phyloP scores from a whole-genome alignment of 1,140 invertebrate genomes.

The Pachyrhynchus sulphureomaculatus region DNA sequence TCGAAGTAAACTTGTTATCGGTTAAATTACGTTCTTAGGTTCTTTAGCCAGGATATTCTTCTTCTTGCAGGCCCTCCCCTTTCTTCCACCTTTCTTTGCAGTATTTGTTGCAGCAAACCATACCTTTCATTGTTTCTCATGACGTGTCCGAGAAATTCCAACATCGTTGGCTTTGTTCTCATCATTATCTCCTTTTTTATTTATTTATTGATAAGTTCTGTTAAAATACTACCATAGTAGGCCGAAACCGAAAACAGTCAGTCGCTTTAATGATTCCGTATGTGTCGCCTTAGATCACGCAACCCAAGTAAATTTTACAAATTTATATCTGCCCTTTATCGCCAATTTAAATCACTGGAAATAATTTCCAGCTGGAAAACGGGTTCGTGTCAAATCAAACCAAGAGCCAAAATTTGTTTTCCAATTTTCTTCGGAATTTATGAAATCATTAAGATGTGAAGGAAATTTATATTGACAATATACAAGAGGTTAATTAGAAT shows the following conservation, averaged over 20 bases:
- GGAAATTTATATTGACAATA: slow-evolving; percentile 2
- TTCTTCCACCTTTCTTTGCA: too few species aligned
- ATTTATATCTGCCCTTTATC: slow-evolving; percentile 23
- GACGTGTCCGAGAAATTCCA: too few species aligned
- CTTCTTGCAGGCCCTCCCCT: too few species aligned
- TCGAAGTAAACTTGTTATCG: too few species aligned
- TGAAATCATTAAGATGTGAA: slow-evolving; percentile 3
- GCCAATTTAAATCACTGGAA: slow-evolving; percentile 22
- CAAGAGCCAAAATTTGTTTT: slow-evolving; percentile 14
- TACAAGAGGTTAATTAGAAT: too few species aligned
- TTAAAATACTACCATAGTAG: not conserved
- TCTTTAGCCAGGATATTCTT: too few species aligned
- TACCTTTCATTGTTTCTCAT: too few species aligned
- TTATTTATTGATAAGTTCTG: too few species aligned
- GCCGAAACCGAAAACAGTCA: slow-evolving; percentile 12
- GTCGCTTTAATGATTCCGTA: slow-evolving; percentile 21
- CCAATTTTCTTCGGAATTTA: slow-evolving; percentile 3
- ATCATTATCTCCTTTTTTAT: too few species aligned
- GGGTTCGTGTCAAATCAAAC: slow-evolving; percentile 15
- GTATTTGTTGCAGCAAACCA: too few species aligned
- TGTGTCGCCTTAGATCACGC: slow-evolving; percentile 21
- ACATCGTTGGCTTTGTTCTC: too few species aligned
- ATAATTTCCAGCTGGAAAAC: slow-evolving; percentile 19
- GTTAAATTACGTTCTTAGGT: too few species aligned
- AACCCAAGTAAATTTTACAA: slow-evolving; percentile 22